Conservation (phyloP, 2,113 vertebrate genomes). For the Bos taurus region DNA sequence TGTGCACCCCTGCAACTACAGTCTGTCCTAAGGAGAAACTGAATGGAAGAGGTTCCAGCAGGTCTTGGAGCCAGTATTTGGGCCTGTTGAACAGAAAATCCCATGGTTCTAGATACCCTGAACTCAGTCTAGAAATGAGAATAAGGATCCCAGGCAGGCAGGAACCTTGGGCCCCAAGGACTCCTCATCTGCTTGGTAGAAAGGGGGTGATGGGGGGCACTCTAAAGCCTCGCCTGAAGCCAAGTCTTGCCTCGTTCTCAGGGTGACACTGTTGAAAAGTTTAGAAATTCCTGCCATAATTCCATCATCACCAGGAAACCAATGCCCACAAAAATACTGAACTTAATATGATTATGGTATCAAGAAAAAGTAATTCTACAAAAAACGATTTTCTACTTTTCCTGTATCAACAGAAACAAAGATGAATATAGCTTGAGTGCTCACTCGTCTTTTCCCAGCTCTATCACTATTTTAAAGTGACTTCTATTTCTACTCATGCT, state of each 20-base stretch:
- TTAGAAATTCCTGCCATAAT: not conserved
- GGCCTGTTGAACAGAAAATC: not conserved
- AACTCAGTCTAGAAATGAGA: not conserved
- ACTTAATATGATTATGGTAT: not conserved
- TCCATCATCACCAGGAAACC: not conserved
- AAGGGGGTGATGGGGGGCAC: fast-evolving
- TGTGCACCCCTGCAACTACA: fast-evolving
- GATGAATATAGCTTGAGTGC: not conserved
- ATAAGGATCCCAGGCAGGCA: too few species aligned
- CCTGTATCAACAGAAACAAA: not conserved
- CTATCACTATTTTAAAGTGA: not conserved
- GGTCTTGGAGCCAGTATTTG: not conserved
- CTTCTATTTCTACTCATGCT: not conserved
- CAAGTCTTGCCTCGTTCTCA: not conserved
- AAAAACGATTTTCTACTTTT: not conserved
- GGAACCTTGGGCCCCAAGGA: not conserved
- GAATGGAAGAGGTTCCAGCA: not conserved
- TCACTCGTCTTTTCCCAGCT: not conserved
- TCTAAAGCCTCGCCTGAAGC: not conserved
- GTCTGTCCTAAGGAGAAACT: not conserved
- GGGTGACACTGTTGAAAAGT: not conserved
- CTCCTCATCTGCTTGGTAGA: not conserved
- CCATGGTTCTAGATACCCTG: too few species aligned
- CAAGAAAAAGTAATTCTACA: not conserved
- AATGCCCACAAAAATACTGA: not conserved